These are phyloP conservation scores for Acrocephalus kingi DNA, from an alignment of 2,113 vertebrate species.

Conservation along the genomic window DNA sequence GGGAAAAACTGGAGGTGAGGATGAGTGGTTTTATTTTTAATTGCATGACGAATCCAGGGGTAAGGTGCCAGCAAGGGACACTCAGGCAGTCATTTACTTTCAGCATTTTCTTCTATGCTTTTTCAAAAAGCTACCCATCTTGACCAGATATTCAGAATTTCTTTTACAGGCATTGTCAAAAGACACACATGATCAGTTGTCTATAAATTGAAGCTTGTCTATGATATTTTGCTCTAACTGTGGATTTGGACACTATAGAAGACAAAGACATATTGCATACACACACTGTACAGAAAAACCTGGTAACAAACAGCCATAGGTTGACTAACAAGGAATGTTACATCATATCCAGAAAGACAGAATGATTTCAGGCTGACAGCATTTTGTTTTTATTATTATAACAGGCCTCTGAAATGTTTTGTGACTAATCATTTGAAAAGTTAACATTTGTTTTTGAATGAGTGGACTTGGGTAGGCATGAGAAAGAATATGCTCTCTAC, in stretches of 20 bases:
- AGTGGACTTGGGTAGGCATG: slow-evolving; percentile 15
- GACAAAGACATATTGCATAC: background rate
- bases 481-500: slow-evolving; percentile 23
- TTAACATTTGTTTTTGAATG: slow-evolving; percentile 67
- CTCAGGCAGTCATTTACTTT: background rate
- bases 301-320: background rate
- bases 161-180: background rate
- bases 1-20: background rate
- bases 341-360: background rate
- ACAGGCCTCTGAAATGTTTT: background rate
- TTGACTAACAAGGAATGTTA: background rate
- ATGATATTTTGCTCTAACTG: background rate
- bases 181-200: background rate
- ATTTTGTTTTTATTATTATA: slow-evolving; percentile 40
- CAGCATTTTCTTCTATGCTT: background rate
- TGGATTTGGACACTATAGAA: background rate
- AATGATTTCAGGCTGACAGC: background rate
- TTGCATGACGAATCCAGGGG: background rate
- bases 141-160: background rate
- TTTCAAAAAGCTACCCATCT: background rate
- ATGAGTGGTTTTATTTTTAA: slow-evolving; percentile 21
- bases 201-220: background rate
- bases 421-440: slow-evolving; percentile 44
- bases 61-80: background rate
- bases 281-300: background rate